Evolutionary conservation across 2,888 invertebrate species (phyloP).

Genomic region (Vesta saturnalis): DNA sequence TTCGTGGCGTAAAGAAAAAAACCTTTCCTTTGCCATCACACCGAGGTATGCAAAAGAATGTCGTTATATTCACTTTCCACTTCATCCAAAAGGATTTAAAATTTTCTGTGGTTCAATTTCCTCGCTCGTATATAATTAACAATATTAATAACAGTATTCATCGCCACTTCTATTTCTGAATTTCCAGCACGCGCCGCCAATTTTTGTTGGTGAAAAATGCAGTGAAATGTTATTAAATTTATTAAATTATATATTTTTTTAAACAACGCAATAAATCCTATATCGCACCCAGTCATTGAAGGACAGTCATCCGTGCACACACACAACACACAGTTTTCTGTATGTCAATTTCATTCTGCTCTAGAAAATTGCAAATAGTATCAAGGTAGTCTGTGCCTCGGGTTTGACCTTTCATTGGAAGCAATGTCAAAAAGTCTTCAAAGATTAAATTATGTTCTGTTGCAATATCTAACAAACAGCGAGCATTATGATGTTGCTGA

Average conservation of each 20-base stretch:
- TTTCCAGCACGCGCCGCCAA: background rate
- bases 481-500: conserved; percentile 33
- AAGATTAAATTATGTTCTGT: conserved; percentile 14
- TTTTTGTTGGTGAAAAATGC: conserved; percentile 2
- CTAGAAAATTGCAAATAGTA: conserved; percentile 1
- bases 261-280: background rate
- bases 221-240: conserved; percentile 2
- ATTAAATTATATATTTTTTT: background rate
- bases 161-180: background rate
- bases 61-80: background rate
- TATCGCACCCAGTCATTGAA: background rate
- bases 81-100: background rate
- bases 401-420: conserved; percentile 5
- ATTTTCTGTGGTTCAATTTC: conserved; percentile 4
- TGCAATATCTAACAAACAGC: conserved; percentile 27
- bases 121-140: conserved; percentile 5
- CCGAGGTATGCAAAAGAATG: background rate
- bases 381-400: conserved; percentile 4
- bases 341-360: conserved; percentile 1
- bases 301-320: conserved; percentile 1
- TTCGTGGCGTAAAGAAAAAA: background rate
- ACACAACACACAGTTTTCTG: background rate
- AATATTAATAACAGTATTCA: background rate
- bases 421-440: conserved; percentile 1
- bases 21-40: background rate